Conservation (phyloP, 2,797 vertebrate species). For the Propithecus deckenii region DNA sequence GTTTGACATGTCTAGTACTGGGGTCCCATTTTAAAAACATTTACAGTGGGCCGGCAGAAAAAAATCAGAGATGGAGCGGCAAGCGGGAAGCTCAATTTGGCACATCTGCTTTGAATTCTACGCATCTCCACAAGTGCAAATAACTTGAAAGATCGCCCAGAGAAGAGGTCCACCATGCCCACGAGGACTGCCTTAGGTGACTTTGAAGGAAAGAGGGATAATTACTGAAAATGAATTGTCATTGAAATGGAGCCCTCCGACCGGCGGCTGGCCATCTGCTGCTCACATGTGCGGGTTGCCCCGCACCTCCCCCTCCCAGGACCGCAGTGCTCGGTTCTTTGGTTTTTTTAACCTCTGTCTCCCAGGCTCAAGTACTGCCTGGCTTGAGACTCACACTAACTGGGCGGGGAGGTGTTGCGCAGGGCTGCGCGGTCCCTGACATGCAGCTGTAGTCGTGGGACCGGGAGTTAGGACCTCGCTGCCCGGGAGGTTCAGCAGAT, state of each 20-base stretch:
- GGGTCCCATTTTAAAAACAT: slow-evolving; percentile 88
- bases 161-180: slow-evolving; percentile 87
- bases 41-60: slow-evolving; percentile 79
- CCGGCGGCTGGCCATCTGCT: slow-evolving; percentile 87
- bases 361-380: slow-evolving; percentile 35
- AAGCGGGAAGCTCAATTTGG: slow-evolving; percentile 77
- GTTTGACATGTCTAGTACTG: slow-evolving; percentile 89
- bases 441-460: neutral
- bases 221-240: slow-evolving; percentile 95
- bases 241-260: slow-evolving; percentile 89
- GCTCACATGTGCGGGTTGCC: slow-evolving; percentile 84
- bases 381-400: neutral
- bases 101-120: slow-evolving; percentile 97
- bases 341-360: slow-evolving; percentile 60
- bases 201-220: slow-evolving; percentile 92
- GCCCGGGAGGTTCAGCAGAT: neutral
- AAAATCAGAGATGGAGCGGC: slow-evolving; percentile 54
- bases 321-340: neutral
- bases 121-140: slow-evolving; percentile 92
- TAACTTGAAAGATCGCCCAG: slow-evolving; percentile 91
- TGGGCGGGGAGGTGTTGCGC: neutral
- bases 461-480: neutral
- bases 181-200: slow-evolving; percentile 92
- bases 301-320: neutral
- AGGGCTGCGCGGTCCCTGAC: neutral